Base-by-base conservation (phyloP, 2,113 vertebrate species). In the Cacatua alba region DNA sequence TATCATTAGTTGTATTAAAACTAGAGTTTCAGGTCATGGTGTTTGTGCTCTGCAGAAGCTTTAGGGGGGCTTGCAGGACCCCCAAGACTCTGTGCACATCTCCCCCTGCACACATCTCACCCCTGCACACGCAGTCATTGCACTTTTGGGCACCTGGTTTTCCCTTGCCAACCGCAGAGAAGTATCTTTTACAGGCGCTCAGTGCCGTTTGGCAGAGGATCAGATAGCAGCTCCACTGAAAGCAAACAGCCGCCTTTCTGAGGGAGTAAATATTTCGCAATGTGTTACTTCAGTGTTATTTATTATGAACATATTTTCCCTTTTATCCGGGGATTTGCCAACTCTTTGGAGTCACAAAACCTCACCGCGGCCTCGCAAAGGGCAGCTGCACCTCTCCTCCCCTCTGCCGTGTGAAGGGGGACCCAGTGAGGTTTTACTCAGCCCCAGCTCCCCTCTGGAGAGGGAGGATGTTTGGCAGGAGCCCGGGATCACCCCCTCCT, bases 231-330 rank as follows among this genome's bases (percentile, higher is more conserved):
- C 91, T 92, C 83, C 88, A 5, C 79, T 79, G 91, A 90, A 49
- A 92, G 96, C 95, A 96, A 95, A 95, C 91, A 95, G 94, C 90
- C 69, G 48, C 81, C 93, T 87, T 95, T 79, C 91, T 33, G 6
- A 94, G 65, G 86, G 80, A 95, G 80, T 75, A 41, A 92, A 91
- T 53, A 90, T 94, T 96, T 91, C 72, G 60, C 90, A 96, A 93
- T 2, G 37, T 67, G 55, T 96, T 91, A 70, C 93, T 95, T 95
- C 90, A 83, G 71, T 11, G 82, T 75, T 92, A 83, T 95, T 94
- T 94, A 93, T 95, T 92, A 86, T 48, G 88, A 64, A 37, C 76
- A 37, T 55, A 59, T 95, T 96, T 96, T 64, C 82, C 92, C 93
- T 95, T 96, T 94, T 75, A 90, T 90, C 79, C 90, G 0, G 55